These are phyloP conservation scores for Chrysaora quinquecirrha DNA, from an alignment of 30 jellyfish, hydroid and myxozoan genomes.

Conservation along the genomic window DNA sequence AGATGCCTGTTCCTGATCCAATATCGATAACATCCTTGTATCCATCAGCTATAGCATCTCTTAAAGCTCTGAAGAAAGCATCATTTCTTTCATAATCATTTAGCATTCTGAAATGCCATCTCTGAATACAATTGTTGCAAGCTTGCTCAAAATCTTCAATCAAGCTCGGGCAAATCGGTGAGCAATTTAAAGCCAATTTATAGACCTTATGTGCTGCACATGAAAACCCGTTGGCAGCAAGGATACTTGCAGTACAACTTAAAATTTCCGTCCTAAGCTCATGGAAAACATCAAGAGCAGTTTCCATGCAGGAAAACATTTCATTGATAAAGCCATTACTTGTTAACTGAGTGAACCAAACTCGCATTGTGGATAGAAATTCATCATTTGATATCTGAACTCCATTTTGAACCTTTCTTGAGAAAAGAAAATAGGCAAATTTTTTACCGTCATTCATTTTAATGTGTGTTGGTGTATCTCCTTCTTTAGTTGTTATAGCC, in stretches of 20 bases:
- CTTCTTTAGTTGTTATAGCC: too few relatives aligned
- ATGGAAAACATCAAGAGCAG: slow-evolving; percentile 62
- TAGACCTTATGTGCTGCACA: slow-evolving; percentile 34
- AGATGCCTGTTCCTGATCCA: slow-evolving; percentile 94
- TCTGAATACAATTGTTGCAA: slow-evolving; percentile 45
- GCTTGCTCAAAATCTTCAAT: slow-evolving; percentile 69
- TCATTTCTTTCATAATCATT: slow-evolving; percentile 78
- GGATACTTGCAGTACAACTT: slow-evolving; percentile 32
- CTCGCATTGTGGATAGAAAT: slow-evolving; percentile 34
- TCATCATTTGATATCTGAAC: slow-evolving; percentile 17
- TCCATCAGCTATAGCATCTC: slow-evolving; percentile 57
- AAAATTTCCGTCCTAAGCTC: slow-evolving; percentile 50
- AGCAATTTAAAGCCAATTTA: slow-evolving; percentile 12
- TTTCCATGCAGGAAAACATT: slow-evolving; percentile 46
- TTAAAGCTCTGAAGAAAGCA: slow-evolving; percentile 60
- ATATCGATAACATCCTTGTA: slow-evolving; percentile 60
- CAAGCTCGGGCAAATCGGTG: slow-evolving; percentile 3
- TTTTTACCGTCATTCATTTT: slow-evolving; percentile 30
- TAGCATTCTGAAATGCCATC: slow-evolving; percentile 96
- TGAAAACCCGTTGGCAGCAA: slow-evolving; percentile 5
- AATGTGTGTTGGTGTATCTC: too few relatives aligned
- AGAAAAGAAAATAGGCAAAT: slow-evolving; percentile 34
- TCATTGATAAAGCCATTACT: slow-evolving; percentile 23
- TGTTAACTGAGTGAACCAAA: slow-evolving; percentile 57
- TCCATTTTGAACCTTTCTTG: slow-evolving; percentile 12